A percentile compares a stretch with the other conserved stretches of the same genome.
Evolutionary conservation across 2,888 invertebrate species (phyloP).

Genomic region (Opisthograptis luteolata): DNA sequence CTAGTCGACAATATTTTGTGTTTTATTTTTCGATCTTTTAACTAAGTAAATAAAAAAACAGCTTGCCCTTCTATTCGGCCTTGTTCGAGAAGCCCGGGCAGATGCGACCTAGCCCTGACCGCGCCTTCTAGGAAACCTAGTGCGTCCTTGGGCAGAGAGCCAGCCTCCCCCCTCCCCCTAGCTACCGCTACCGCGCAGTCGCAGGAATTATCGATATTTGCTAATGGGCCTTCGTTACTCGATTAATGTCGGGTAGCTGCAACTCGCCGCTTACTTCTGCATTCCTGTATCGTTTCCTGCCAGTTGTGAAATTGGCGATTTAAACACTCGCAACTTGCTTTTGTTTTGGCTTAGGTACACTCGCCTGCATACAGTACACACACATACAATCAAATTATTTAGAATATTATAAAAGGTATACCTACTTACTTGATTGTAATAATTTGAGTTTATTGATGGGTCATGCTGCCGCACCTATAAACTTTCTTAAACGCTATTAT

Average conservation of each 20-base stretch:
- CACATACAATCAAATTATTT: no score
- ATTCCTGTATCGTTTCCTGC: conserved; percentile 34
- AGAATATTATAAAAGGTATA: no score
- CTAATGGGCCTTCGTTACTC: conserved; percentile 59
- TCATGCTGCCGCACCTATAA: no score
- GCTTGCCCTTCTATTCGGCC: conserved; percentile 17
- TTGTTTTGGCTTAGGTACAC: no score
- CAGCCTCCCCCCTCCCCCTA: conserved; percentile 47
- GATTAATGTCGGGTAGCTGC: conserved; percentile 34
- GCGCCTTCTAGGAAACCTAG: conserved; percentile 69
- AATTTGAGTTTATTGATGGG: no score
- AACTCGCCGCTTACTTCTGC: conserved; percentile 40
- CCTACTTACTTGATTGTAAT: no score
- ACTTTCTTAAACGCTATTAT: no score
- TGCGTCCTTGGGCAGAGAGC: conserved; percentile 73
- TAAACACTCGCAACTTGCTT: no score
- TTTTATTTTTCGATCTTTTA: no score
- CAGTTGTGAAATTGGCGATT: conserved; percentile 9
- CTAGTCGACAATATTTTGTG: no score
- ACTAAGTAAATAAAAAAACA: no score
- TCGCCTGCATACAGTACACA: no score
- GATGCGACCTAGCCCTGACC: conserved; percentile 67
- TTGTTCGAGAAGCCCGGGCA: conserved; percentile 36
- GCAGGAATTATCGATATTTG: conserved; percentile 66
- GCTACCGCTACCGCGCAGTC: conserved; percentile 43